Base-by-base conservation (phyloP, 2,797 vertebrate genomes). In the Lepus oiostolus region DNA sequence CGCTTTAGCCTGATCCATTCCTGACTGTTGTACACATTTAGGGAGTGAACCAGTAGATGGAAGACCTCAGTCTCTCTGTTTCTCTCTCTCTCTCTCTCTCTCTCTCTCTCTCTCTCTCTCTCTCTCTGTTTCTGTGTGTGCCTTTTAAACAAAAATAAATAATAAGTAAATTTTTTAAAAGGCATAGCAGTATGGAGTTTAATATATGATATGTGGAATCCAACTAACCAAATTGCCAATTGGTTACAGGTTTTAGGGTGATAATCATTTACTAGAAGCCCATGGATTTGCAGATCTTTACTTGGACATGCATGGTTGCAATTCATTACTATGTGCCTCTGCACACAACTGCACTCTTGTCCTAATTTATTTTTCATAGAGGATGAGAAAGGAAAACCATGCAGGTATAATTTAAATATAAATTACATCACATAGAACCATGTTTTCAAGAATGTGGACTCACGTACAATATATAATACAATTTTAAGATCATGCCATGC, bases 311-410 rank as follows among this genome's bases (percentile, higher is more conserved):
- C 52, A 62, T n/a, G 32, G 17, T 54, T 96, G 16, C 21, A 62
- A 62, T 93, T 90, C 26, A 76, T 54, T 22, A 76, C 10, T 26
- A 84, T 72, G 85, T 92, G 17, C 62, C 24, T 83, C 24, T 93
- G 32, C 1, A 68, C 21, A 85, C 35, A 77, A 28, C 62, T 88
- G 30, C 4, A 10, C 38, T 95, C 35, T 67, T 52, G 47, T 32
- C 5, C 81, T 77, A 81, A 52, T 62, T 92, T 86, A 86, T 62
- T 82, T 92, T 50, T 93, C 68, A 26, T 6, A 88, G 8, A 91
- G 7, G 21, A 67, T 93, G 30, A 74, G 30, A 83, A 82, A 70
- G 24, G 28, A 77, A 90, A 76, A 67, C 10, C 1, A 47, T 14
- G 32, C 11, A 50, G 6, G 7, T 12, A 52, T 52, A 83, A 80